phyloP scores from a whole-genome alignment of 2,888 invertebrate genomes.

The Coelopa pilipes region DNA sequence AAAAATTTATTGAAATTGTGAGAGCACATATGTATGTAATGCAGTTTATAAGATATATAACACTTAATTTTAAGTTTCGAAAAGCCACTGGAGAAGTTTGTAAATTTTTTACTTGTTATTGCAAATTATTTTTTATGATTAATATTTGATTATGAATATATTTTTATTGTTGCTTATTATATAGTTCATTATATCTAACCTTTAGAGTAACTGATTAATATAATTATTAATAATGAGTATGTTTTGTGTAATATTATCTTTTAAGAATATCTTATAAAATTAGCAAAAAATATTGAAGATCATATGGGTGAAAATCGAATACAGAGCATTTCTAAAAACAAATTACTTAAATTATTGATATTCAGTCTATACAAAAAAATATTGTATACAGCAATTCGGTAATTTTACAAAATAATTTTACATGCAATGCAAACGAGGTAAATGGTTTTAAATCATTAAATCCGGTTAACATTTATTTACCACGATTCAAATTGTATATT shows the following conservation, averaged over 20 bases:
- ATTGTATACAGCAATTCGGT: no score
- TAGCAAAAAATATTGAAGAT: constrained; percentile 26
- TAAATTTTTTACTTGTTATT: constrained; percentile 36
- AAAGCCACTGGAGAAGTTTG: constrained; percentile 22
- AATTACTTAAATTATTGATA: no score
- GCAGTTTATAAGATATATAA: constrained; percentile 26
- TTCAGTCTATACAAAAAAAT: no score
- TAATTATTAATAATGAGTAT: constrained; percentile 16
- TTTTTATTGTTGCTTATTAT: constrained; percentile 37
- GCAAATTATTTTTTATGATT: constrained; percentile 25
- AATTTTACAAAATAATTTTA: no score
- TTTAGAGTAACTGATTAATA: constrained; percentile 23
- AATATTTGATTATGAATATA: constrained; percentile 36
- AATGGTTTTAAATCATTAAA: no score
- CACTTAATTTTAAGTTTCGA: constrained; percentile 24
- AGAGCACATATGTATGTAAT: constrained; percentile 7
- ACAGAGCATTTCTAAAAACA: background rate
- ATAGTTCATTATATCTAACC: constrained; percentile 28
- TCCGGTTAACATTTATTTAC: no score
- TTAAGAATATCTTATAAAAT: constrained; percentile 22
- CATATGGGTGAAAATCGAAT: constrained; percentile 26
- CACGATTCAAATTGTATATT: no score
- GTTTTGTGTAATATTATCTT: constrained; percentile 33
- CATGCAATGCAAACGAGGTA: no score
- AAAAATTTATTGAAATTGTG: constrained; percentile 12